Evolutionary conservation across 2,888 invertebrate genomes (phyloP), one percentile per base, ranked within the genome.

Genomic region (Drosophila mulleri): DNA sequence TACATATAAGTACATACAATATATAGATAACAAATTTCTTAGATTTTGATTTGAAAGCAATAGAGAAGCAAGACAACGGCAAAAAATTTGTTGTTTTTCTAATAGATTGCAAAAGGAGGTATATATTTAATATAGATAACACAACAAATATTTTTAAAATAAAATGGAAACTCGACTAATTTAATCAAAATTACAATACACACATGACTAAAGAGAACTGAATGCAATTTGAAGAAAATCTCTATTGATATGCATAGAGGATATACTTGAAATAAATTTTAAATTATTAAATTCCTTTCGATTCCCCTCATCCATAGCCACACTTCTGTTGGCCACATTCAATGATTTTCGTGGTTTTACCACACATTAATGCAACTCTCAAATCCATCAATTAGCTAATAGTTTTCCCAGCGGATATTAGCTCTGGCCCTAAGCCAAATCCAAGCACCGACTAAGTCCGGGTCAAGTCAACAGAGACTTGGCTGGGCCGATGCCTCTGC

Each of bases 371-470:
- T 52, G 47, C 65, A 62, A 50, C 16, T 50, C 16, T 50, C 39
- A 53, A 63, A 62, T 50, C 47, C 66, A 61, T 60, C 59, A 72
- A 78, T 78, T 77, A 80, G 61, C 52, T 3, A 67, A 56, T 26
- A 9, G 39, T 20, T 56, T 75, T 63, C 44, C 48, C 60, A 52
- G 11, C 23, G 41, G 48, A 18, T 54, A 53, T 67, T 60, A 3
- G 35, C 14, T 18, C n/a, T 56, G 72, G 71, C 11, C 35, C 62
- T 80, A 59, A 59, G 72, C 81, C 62, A 41, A 41, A 53, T 11
- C 56, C 53, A 39, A 58, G 26, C 71, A 67, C 60, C 50, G 66
- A 71, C 72, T 71, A 35, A 76, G 72, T 44, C 53, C 41, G 9
- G 18, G 52, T n/a, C n/a, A 29, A 29, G 59, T 50, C 48, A 50